Evolutionary conservation across 2,888 invertebrate genomes (phyloP).

Genomic region (Fragum fragum): DNA sequence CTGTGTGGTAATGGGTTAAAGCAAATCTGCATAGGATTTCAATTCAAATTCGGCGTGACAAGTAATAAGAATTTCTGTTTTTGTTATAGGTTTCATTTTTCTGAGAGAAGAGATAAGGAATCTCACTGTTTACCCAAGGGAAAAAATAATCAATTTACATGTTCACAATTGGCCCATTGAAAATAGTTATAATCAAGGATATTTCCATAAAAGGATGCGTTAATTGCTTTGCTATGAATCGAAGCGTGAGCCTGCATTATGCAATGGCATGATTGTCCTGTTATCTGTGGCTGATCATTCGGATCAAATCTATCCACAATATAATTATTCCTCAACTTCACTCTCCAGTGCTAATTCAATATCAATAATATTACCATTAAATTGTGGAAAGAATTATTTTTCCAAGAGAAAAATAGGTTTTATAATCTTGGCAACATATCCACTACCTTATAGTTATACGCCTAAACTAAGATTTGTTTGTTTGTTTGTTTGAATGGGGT

Average conservation of each 20-base stretch:
- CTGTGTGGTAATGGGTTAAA: too few species aligned
- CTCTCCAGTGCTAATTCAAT: neutral
- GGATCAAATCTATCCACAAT: neutral
- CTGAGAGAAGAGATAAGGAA: too few species aligned
- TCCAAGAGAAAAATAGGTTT: too few species aligned
- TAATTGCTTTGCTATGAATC: neutral
- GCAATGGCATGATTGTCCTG: neutral
- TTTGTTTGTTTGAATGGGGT: too few species aligned
- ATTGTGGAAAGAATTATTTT: neutral
- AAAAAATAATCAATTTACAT: neutral
- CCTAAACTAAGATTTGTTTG: too few species aligned
- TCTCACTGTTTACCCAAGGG: neutral
- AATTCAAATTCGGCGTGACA: too few species aligned
- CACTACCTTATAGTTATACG: too few species aligned
- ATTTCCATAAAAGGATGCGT: constrained; percentile 15
- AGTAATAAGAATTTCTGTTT: too few species aligned
- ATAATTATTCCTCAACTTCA: neutral
- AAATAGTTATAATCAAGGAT: constrained; percentile 6
- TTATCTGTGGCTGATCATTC: neutral
- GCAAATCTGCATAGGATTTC: too few species aligned
- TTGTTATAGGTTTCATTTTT: too few species aligned
- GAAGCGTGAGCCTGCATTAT: constrained; percentile 7
- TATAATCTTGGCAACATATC: too few species aligned
- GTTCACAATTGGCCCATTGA: neutral
- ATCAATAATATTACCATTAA: neutral